Evolutionary conservation across 2,113 vertebrate genomes (phyloP), one percentile per base, ranked within the genome.

Genomic region (Poeciliopsis retropinna): DNA sequence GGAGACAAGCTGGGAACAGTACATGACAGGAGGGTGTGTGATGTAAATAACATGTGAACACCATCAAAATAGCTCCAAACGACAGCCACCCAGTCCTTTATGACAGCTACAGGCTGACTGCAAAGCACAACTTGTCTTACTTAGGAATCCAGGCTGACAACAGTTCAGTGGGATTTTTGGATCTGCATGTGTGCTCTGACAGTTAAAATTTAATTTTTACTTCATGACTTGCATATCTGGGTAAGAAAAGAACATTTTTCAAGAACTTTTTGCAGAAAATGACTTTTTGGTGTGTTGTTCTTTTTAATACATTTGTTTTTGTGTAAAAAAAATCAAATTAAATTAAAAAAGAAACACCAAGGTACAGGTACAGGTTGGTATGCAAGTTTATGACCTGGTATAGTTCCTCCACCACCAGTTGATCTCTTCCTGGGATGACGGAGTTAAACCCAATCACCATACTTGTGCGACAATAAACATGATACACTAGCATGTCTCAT

Each of bases 31-130:
- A 75, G 84, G 72, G 84, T 80, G 88, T 84, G 82, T 92, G 86
- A 93, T 82, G 86, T 68, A 83, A 87, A 91, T 82, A 84, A 69
- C 84, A 86, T 88, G 85, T 87, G 86, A 91, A 72, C 77, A 64
- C 83, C 86, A 84, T 90, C 88, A 84, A 77, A 91, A 89, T 76
- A 88, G 76, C 79, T 88, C 44, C 69, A 73, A 61, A 61, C 63
- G 83, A 87, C 75, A 83, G 76, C 79, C 81, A 85, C 81, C 82
- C 75, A 80, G 64, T 92, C 75, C 64, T 85, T 74, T 69, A 62
- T 87, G 92, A 88, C 87, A 88, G 84, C 80, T 80, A 76, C 81
- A 87, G 78, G 75, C 83, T 79, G 81, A 76, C 85, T 85, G 76
- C 71, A 84, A 72, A 88, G 73, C 81, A 39, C 44, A 30, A 82